Base-by-base conservation (phyloP, 2,888 invertebrate genomes). In the Ctenicera cuprea region DNA sequence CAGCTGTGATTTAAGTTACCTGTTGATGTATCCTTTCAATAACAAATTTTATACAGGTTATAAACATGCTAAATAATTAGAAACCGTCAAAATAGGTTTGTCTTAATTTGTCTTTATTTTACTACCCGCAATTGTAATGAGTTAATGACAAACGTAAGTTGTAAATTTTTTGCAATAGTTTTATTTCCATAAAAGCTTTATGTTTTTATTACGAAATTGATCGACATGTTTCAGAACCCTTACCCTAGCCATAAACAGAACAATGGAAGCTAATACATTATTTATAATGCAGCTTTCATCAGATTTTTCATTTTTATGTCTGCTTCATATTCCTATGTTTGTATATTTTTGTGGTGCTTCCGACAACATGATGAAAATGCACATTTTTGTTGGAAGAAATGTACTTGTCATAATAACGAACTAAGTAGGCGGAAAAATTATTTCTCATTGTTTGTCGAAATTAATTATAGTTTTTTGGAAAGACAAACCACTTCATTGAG, bases 351-450 rank as follows among this genome's bases (percentile, higher is more conserved):
- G 33, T 12, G 3, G 11, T 3, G 5, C 52, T 54, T 54, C 54
- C 54, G 54, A n/a, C 33, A 54, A 7, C 33, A 4, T 54, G 54
- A 54, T 30, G 54, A 30, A 50, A 48, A 54, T 54, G 30, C 54
- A 33, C 9, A 30, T 30, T 54, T 22, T 52, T 1, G 5, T 52
- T 26, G 12, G 22, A 22, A 26, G 22, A 52, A 45, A 3, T 45
- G 8, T 16, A 3, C 26, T 26, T 26, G 2, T 3, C 5, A 26
- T 26, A 26, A 26, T 5, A 26, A 26, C 26, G 26, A 26, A 26
- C 26, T 26, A 5, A 26, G 5, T n/a, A n/a, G n/a, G n/a, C n/a
- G n/a, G n/a, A n/a, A n/a, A n/a, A n/a, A n/a, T n/a, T n/a, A n/a
- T n/a, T n/a, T n/a, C n/a, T n/a, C n/a, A n/a, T n/a, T n/a, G n/a